phyloP scores from a whole-genome alignment of 2,113 vertebrate species.

The Archilochus colubris region DNA sequence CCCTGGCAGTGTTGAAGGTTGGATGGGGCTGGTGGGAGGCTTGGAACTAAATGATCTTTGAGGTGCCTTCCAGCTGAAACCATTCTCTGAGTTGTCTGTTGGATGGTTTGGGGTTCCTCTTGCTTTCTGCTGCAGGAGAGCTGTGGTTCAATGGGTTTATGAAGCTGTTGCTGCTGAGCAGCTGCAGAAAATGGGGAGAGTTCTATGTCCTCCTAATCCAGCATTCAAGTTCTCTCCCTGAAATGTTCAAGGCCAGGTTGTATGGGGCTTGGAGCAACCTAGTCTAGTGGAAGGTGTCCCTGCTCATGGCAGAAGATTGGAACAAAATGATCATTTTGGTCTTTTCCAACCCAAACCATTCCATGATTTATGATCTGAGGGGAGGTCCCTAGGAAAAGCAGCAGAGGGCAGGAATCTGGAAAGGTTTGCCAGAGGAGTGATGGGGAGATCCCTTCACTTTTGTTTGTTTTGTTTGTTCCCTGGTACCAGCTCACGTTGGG shows the following conservation, averaged over 20 bases:
- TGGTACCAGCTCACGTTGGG: accelerated
- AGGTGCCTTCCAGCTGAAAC: no score
- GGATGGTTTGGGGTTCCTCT: background rate
- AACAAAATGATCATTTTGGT: no score
- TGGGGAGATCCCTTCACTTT: background rate
- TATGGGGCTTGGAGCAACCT: no score
- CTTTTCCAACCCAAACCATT: no score
- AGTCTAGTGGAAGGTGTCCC: no score
- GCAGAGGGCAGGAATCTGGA: background rate
- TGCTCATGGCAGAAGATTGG: no score
- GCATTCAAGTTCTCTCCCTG: background rate
- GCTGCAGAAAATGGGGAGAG: background rate
- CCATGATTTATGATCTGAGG: background rate
- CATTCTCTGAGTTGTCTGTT: background rate
- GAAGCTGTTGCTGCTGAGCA: background rate
- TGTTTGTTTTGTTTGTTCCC: background rate
- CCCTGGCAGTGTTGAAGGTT: no score
- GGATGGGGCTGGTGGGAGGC: no score
- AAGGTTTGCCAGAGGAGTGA: background rate
- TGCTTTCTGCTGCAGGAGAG: background rate
- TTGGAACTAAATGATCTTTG: no score
- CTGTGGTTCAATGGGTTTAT: background rate
- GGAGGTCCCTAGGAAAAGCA: background rate
- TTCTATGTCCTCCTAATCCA: background rate
- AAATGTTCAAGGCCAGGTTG: no score